phyloP scores from a whole-genome alignment of 2,113 vertebrate species.

The Crypturellus undulatus region DNA sequence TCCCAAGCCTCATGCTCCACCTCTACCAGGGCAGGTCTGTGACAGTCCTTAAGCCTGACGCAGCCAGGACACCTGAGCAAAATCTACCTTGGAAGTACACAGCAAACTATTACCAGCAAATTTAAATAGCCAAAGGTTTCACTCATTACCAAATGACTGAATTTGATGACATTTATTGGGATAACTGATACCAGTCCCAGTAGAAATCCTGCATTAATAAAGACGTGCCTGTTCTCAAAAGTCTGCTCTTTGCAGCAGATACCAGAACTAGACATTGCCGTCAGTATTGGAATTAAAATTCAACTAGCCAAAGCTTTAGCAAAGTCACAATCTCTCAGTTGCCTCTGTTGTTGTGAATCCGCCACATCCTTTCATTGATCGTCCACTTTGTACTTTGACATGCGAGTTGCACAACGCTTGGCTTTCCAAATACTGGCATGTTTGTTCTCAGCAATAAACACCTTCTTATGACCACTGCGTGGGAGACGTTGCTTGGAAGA shows the following conservation, averaged over 20 bases:
- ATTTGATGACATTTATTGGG: not conserved
- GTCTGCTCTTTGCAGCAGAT: not conserved
- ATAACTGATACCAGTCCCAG: not conserved
- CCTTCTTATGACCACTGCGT: not conserved
- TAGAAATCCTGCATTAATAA: not conserved
- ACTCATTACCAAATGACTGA: not conserved
- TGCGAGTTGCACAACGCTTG: not conserved
- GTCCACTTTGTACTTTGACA: not conserved
- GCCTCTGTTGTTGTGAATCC: not conserved
- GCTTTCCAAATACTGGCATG: not conserved
- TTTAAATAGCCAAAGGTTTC: not conserved
- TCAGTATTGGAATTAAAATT: not conserved
- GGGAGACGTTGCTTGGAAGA: not conserved
- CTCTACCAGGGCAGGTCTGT: not conserved
- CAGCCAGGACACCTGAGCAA: not conserved
- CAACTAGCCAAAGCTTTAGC: not conserved
- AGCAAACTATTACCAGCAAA: not conserved
- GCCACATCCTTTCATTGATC: not conserved
- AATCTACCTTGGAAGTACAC: rapidly evolving
- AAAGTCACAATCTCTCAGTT: not conserved
- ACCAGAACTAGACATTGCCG: not conserved
- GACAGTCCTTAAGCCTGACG: not conserved
- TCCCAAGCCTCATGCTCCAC: rapidly evolving
- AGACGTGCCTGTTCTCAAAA: not conserved
- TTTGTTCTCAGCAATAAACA: not conserved